phyloP scores from a whole-genome alignment of 2,113 vertebrate genomes.

The Charadrius vociferus region DNA sequence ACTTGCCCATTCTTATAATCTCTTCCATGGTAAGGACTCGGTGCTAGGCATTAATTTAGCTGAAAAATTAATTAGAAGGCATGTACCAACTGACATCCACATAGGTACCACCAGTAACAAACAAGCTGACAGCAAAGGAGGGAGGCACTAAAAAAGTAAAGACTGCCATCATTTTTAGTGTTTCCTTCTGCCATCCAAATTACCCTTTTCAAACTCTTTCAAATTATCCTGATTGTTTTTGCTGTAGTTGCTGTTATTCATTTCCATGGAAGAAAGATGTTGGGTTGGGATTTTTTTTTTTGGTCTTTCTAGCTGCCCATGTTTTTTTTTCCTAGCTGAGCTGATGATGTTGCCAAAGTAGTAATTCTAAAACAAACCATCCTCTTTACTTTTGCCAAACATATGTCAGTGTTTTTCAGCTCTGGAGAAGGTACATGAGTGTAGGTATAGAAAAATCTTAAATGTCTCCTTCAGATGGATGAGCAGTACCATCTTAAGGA shows the following conservation, averaged over 20 bases:
- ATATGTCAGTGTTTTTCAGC: background rate
- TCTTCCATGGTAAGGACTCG: background rate
- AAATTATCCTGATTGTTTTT: background rate
- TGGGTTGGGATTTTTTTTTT: background rate
- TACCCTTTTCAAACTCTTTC: background rate
- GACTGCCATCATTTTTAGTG: background rate
- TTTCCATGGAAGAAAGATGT: background rate
- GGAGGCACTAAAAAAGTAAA: background rate
- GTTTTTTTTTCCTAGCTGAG: background rate
- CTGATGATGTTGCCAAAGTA: background rate
- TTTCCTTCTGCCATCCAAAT: background rate
- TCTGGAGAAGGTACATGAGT: background rate
- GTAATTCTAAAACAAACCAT: background rate
- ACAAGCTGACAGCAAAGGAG: background rate
- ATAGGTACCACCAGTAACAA: background rate
- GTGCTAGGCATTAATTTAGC: background rate
- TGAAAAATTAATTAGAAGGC: background rate
- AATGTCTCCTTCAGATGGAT: background rate
- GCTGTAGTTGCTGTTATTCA: background rate
- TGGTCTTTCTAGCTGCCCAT: background rate
- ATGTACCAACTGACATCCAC: background rate
- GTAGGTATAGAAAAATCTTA: background rate
- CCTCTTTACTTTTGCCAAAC: background rate
- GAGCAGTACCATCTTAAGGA: background rate
- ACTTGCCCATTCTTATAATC: background rate